Percentiles rank a stretch among this genome's conserved stretches.
Evolutionary conservation across 2,797 vertebrate genomes (phyloP).

Genomic region (Oryzias sinensis): DNA sequence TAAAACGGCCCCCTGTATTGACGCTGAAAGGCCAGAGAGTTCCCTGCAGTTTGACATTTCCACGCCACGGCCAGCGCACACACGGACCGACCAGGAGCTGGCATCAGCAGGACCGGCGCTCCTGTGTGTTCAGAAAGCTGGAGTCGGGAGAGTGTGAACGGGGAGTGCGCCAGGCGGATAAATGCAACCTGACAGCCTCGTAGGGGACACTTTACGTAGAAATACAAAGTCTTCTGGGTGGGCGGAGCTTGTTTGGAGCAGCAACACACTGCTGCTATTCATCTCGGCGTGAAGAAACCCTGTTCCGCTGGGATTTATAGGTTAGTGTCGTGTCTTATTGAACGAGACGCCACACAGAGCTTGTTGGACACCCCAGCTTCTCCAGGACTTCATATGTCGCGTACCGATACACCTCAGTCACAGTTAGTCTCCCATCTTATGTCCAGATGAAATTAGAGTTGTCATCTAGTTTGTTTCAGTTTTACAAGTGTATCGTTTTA

Average conservation of each 20-base stretch:
- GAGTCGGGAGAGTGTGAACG: constrained; percentile 55
- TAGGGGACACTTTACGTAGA: constrained; percentile 70
- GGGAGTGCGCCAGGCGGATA: constrained; percentile 45
- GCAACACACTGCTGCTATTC: constrained; percentile 29
- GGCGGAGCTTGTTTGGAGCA: constrained; percentile 15
- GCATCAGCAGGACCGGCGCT: constrained; percentile 56
- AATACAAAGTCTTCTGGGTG: constrained; percentile 48
- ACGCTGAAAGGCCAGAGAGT: constrained; percentile 29
- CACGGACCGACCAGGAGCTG: constrained; percentile 36
- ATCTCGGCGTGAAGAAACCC: constrained; percentile 6
- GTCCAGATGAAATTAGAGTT: too few species aligned
- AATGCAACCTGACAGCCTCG: constrained; percentile 64
- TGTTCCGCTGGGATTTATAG: constrained; percentile 12
- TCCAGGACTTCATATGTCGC: too few species aligned
- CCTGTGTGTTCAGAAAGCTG: constrained; percentile 30
- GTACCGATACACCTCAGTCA: too few species aligned
- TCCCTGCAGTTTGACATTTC: constrained; percentile 46
- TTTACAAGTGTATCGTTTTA: too few species aligned
- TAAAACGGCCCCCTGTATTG: background rate
- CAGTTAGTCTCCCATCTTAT: too few species aligned
- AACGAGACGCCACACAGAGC: constrained; percentile 9
- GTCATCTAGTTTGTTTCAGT: too few species aligned
- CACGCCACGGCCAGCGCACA: constrained; percentile 16
- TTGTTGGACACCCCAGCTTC: background rate
- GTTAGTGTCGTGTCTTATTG: constrained; percentile 12